These are phyloP conservation scores for Choristoneura rosaceana DNA, from an alignment of 2,888 invertebrate species.

Conservation along the genomic window DNA sequence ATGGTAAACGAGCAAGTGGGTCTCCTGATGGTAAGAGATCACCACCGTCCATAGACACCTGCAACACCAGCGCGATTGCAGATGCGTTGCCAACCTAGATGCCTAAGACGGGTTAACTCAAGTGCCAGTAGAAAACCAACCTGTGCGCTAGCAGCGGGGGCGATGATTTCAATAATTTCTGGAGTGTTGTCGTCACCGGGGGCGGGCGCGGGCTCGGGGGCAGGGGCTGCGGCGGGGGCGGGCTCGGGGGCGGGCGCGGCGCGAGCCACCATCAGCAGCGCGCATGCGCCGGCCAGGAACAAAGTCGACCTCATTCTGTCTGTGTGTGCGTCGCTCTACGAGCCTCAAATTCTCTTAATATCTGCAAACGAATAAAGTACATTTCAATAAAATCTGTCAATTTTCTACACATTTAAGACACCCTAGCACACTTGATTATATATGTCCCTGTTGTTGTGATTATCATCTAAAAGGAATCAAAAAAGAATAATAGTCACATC, in stretches of 20 bases:
- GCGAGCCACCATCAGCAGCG: conserved; percentile 49
- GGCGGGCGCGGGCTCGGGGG: conserved; percentile 58
- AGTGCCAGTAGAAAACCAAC: conserved; percentile 50
- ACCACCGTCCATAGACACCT: no score
- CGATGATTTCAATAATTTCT: conserved; percentile 82
- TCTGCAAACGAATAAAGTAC: conserved; percentile 20
- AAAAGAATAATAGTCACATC: no score
- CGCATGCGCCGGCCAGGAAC: conserved; percentile 57
- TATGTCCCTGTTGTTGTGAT: no score
- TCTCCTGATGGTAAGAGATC: no score
- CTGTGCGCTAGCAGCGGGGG: conserved; percentile 80
- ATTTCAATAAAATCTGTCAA: no score
- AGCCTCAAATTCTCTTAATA: conserved; percentile 13
- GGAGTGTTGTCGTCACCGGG: conserved; percentile 68
- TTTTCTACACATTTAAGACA: no score
- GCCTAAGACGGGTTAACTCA: no score
- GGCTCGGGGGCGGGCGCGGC: conserved; percentile 51
- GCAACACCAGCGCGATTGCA: no score
- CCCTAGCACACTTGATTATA: no score
- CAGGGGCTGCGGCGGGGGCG: conserved; percentile 56
- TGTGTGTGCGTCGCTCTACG: conserved; percentile 24
- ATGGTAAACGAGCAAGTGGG: no score
- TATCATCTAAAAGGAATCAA: no score
- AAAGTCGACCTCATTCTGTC: conserved; percentile 60
- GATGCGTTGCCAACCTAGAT: no score